A percentile compares a stretch with the other conserved stretches of the same genome.
Conservation (phyloP, 1,140 invertebrate genomes). For the Drosophila ananassae region DNA sequence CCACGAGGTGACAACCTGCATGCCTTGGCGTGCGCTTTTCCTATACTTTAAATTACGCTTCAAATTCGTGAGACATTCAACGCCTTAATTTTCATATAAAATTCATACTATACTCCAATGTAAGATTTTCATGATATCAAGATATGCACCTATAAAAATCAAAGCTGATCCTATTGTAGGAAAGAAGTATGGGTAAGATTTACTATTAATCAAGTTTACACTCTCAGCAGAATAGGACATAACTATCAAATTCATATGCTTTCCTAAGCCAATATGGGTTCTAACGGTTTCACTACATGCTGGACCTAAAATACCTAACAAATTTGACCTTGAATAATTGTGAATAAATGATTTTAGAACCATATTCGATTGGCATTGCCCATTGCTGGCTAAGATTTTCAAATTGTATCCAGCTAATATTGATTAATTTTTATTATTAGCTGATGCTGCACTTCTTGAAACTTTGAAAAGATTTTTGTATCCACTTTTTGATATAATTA, state of each 20-base stretch:
- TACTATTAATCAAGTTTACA: conserved; percentile 88
- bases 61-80: conserved; percentile 90
- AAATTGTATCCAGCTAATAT: conserved; percentile 88
- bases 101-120: conserved; percentile 90
- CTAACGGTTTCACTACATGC: conserved; percentile 94
- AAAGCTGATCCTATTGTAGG: conserved; percentile 92
- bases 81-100: conserved; percentile 91
- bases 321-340: conserved; percentile 85
- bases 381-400: conserved; percentile 87
- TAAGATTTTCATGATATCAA: conserved; percentile 84
- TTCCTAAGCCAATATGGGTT: conserved; percentile 91
- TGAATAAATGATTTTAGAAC: conserved; percentile 93
- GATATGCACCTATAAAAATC: conserved; percentile 86
- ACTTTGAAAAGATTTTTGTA: conserved; percentile 87
- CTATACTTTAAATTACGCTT: conserved; percentile 86
- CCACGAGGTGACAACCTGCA: too few species aligned
- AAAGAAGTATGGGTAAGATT: conserved; percentile 93
- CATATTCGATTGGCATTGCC: conserved; percentile 89
- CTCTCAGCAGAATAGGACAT: conserved; percentile 94
- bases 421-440: conserved; percentile 87
- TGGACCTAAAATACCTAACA: conserved; percentile 92
- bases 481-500: conserved; percentile 85
- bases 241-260: conserved; percentile 90
- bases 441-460: conserved; percentile 87
- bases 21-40: too few species aligned